Evolutionary conservation across 1,140 invertebrate genomes (phyloP), one percentile per base, ranked within the genome.

Genomic region (Trigoniulus corallinus): DNA sequence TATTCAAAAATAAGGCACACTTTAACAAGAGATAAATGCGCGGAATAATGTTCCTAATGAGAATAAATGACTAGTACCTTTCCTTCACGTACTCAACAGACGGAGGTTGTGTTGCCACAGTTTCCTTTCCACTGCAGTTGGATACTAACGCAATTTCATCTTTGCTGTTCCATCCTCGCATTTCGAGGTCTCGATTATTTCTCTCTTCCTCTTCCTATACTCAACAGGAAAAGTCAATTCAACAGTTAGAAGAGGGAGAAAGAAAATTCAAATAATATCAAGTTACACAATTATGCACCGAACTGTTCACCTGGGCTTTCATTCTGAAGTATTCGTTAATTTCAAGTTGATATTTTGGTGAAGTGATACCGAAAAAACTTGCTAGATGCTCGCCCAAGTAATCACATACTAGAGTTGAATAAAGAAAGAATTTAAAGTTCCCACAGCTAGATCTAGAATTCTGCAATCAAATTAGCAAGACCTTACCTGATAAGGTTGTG

Each of bases 321-420:
- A 78, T 63, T 58, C 76, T 69, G 53, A 84, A 73, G 62, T 81
- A 81, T 63, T 88, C 83, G 59, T 85, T 77, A 44, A 93, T 79
- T 67, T 91, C 88, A 66, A 82, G 83, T 57, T 88, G 80, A 65
- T 91, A 93, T 63, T 92, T 94, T 2, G 87, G 86, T 18, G 82
- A 76, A 7, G 88, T 92, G 44, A 94, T 93, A 1, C 88, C 88
- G 62, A 94, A 80, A 61, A 89, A 81, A 56, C 75, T 76, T 1
- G 88, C 87, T 24, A 93, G 62, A 26, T 75, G 74, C 65, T 91
- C 88, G 2, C 88, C 88, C 26, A 86, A 69, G 59, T 80, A 81
- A 66, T 94, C 88, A 54, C 85, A 82, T 37, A 74, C 83, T 62
- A 75, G 4, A 59, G 58, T 26, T 51, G 39, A 53, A 54, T 47